Percentiles rank a stretch among this genome's conserved stretches.
These are phyloP conservation scores for Ladona fulva DNA, from an alignment of 1,140 invertebrate genomes.

Conservation along the genomic window DNA sequence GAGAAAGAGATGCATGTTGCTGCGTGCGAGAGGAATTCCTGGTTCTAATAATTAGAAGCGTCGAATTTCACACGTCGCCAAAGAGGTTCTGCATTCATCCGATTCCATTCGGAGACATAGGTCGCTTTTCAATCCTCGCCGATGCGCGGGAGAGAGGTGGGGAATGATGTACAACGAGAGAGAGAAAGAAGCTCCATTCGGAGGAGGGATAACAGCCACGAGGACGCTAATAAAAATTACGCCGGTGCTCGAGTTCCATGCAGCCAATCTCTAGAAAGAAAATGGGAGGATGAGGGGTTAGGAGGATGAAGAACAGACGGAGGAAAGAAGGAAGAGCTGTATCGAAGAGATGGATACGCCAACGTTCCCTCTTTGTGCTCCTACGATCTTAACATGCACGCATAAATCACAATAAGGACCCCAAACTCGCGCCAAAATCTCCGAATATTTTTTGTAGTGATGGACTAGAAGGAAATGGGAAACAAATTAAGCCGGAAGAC, in stretches of 20 bases:
- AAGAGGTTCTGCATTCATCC: neutral
- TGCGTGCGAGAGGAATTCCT: too few species aligned
- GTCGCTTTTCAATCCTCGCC: neutral
- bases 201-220: neutral
- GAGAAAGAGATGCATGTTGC: too few species aligned
- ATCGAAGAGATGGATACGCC: too few species aligned
- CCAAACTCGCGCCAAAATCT: too few species aligned
- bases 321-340: too few species aligned
- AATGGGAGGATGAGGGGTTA: neutral
- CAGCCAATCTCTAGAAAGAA: neutral
- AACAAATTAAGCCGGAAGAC: too few species aligned
- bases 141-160: neutral
- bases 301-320: too few species aligned
- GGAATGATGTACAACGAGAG: neutral
- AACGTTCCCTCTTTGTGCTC: too few species aligned
- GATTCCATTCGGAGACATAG: neutral
- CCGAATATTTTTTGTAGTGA: too few species aligned
- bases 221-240: slow-evolving; percentile 6
- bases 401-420: too few species aligned
- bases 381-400: too few species aligned
- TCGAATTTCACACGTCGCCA: neutral
- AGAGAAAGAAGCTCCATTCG: neutral
- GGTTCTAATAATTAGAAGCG: neutral
- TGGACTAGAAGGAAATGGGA: too few species aligned
- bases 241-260: neutral